These are phyloP conservation scores for Nibea coibor DNA, from an alignment of 2,113 vertebrate genomes.

Conservation along the genomic window DNA sequence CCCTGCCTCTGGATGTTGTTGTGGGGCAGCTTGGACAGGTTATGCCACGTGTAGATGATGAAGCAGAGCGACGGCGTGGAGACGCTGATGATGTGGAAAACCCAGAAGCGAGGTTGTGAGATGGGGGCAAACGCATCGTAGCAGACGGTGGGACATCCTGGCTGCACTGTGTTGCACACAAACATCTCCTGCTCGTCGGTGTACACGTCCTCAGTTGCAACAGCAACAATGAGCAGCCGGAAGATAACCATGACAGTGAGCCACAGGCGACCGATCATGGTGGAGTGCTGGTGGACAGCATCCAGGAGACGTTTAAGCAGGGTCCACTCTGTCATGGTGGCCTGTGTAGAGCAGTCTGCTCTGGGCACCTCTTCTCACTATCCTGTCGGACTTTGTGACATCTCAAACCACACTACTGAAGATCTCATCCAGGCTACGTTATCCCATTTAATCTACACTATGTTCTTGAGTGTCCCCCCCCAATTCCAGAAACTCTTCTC, in stretches of 20 bases:
- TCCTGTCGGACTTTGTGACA: not conserved
- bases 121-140: slow-evolving; percentile 85
- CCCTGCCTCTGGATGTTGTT: slow-evolving; percentile 16
- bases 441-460: not conserved
- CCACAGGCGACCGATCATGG: slow-evolving; percentile 86
- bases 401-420: not conserved
- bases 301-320: slow-evolving; percentile 85
- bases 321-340: slow-evolving; percentile 86
- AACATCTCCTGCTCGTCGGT: slow-evolving; percentile 86
- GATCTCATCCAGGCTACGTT: not conserved
- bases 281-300: slow-evolving; percentile 87
- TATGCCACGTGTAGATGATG: slow-evolving; percentile 87
- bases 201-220: slow-evolving; percentile 85
- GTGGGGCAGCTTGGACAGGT: slow-evolving; percentile 78
- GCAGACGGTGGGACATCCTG: slow-evolving; percentile 84
- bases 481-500: not conserved
- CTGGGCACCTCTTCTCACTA: slow-evolving; percentile 47
- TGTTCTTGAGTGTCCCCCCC: not conserved
- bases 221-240: slow-evolving; percentile 82
- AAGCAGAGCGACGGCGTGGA: slow-evolving; percentile 85
- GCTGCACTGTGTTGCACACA: slow-evolving; percentile 85
- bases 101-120: slow-evolving; percentile 86
- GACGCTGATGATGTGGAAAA: slow-evolving; percentile 86
- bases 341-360: slow-evolving; percentile 56
- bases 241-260: slow-evolving; percentile 87